Evolutionary conservation across 2,888 invertebrate genomes (phyloP).

Genomic region (Cephus spinipes): DNA sequence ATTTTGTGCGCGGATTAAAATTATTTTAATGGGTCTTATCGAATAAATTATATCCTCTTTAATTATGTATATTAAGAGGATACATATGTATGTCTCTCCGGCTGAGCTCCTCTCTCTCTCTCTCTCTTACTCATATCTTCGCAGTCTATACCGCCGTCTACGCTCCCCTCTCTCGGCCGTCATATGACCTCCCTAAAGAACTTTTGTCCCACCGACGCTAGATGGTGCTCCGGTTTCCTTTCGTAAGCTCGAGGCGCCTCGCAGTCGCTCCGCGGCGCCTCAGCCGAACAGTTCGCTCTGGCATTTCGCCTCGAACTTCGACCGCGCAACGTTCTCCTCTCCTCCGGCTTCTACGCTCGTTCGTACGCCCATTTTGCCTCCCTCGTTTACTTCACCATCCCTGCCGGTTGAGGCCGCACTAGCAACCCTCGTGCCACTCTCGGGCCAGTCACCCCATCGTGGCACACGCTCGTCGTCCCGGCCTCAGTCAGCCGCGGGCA

Average conservation of each 20-base stretch:
- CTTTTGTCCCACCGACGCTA: conserved; percentile 16
- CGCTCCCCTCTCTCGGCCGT: neutral
- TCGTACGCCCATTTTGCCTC: conserved; percentile 18
- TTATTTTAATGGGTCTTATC: neutral
- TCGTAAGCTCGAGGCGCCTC: conserved; percentile 32
- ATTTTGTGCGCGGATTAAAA: neutral
- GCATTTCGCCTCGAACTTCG: conserved; percentile 26
- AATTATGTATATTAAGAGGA: neutral
- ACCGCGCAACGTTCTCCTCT: conserved; percentile 20
- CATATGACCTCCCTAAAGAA: neutral
- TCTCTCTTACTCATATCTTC: neutral
- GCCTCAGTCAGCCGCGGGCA: conserved; percentile 40
- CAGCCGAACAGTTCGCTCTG: conserved; percentile 43
- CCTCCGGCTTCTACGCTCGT: neutral
- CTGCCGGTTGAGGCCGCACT: conserved; percentile 35
- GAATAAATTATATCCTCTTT: neutral
- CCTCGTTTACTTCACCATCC: conserved; percentile 33
- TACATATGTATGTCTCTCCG: no score
- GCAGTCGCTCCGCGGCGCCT: conserved; percentile 53
- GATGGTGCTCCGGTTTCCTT: conserved; percentile 49
- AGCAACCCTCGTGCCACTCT: conserved; percentile 17
- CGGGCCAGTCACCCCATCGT: conserved; percentile 24
- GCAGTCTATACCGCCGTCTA: neutral
- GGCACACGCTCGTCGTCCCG: conserved; percentile 25
- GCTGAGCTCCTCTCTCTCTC: neutral